A percentile compares a stretch with the other conserved stretches of the same genome.
These are phyloP conservation scores for Portunus trituberculatus DNA, from an alignment of 1,140 invertebrate species.

Conservation along the genomic window DNA sequence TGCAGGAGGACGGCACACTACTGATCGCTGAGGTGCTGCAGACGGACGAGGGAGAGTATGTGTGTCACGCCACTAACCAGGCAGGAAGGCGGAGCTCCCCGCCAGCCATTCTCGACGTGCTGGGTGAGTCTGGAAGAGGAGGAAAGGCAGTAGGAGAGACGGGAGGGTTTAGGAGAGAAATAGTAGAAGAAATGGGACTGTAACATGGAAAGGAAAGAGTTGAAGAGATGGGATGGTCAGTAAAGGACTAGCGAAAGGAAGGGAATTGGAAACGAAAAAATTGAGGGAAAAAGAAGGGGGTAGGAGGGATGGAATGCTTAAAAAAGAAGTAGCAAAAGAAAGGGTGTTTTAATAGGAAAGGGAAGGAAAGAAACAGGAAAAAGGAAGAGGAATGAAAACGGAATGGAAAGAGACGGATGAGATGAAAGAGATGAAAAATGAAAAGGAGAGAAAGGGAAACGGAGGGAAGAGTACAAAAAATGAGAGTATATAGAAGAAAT, in stretches of 20 bases:
- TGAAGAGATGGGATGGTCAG: not conserved
- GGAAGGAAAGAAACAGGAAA: too few relatives aligned
- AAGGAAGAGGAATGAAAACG: not conserved
- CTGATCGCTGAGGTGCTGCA: slow-evolving; percentile 87
- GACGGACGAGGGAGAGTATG: slow-evolving; percentile 81
- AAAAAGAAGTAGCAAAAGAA: not conserved
- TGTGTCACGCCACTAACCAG: slow-evolving; percentile 80
- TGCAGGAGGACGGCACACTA: slow-evolving; percentile 87
- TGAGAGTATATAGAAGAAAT: not conserved
- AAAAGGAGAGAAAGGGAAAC: not conserved
- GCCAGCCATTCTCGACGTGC: slow-evolving; percentile 74
- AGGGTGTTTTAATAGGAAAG: too few relatives aligned
- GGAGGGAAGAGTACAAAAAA: not conserved
- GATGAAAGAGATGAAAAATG: too few relatives aligned
- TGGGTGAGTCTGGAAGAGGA: slow-evolving; percentile 48
- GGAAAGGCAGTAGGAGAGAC: not conserved
- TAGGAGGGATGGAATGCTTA: not conserved
- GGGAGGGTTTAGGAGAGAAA: not conserved
- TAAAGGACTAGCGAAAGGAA: not conserved
- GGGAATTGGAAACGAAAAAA: not conserved
- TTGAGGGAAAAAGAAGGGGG: not conserved
- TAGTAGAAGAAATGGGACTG: not conserved
- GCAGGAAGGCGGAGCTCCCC: slow-evolving; percentile 79
- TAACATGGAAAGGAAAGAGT: not conserved
- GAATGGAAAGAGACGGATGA: not conserved